phyloP scores from a whole-genome alignment of 2,888 invertebrate genomes.

The Chamaedrilus cognettii region DNA sequence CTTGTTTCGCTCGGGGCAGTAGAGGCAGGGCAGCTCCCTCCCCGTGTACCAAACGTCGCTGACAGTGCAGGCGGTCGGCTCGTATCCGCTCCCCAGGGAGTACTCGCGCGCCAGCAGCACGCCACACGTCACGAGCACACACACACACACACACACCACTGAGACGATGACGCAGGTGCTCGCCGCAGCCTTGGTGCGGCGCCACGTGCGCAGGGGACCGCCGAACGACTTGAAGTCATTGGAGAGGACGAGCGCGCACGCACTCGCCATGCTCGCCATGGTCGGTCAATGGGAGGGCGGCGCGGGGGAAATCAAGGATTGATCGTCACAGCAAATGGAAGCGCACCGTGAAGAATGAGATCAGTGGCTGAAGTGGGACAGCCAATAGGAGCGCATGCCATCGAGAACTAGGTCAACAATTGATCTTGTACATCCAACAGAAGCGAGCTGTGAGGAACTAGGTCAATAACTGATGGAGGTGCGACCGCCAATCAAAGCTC shows the following conservation, averaged over 20 bases:
- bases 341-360: no score
- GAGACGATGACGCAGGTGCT: conserved; percentile 39
- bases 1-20: conserved; percentile 29
- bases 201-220: conserved; percentile 19
- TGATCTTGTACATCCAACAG: no score
- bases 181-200: conserved; percentile 25
- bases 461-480: no score
- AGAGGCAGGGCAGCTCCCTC: conserved; percentile 27
- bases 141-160: conserved; percentile 36
- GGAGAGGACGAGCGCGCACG: conserved; percentile 23
- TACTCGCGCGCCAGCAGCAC: conserved; percentile 41
- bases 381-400: no score
- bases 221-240: conserved; percentile 17
- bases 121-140: conserved; percentile 39
- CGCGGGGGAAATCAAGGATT: no score
- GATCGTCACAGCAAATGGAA: no score
- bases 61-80: conserved; percentile 29
- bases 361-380: no score
- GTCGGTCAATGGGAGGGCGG: no score
- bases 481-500: no score
- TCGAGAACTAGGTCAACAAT: no score
- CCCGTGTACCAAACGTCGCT: conserved; percentile 26
- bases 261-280: conserved; percentile 31
- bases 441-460: no score
- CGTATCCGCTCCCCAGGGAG: conserved; percentile 35